phyloP scores from a whole-genome alignment of 2,888 invertebrate species.

The Dorcus parallelipipedus region DNA sequence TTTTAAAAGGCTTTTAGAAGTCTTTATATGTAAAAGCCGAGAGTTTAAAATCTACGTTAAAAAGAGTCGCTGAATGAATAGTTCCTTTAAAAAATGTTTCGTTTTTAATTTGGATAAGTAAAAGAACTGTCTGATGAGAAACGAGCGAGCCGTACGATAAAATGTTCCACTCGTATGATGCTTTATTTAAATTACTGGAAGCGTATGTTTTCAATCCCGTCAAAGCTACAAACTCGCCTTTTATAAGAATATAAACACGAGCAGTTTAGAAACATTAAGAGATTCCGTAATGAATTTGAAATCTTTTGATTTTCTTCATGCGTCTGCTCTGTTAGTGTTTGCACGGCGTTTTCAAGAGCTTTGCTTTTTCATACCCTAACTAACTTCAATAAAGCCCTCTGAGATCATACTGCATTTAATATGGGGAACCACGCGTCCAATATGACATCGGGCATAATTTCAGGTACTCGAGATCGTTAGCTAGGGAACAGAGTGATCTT shows the following conservation, averaged over 20 bases:
- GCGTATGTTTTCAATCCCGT: conserved; percentile 26
- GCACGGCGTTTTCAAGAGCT: neutral
- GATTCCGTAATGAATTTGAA: conserved; percentile 21
- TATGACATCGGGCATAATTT: conserved; percentile 15
- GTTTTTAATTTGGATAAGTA: conserved; percentile 28
- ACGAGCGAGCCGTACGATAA: conserved; percentile 18
- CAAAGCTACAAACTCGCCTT: conserved; percentile 27
- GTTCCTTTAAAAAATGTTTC: conserved; percentile 11
- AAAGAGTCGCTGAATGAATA: neutral
- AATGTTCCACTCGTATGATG: conserved; percentile 24
- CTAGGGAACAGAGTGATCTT: conserved; percentile 32
- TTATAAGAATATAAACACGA: conserved; percentile 24
- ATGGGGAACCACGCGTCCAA: conserved; percentile 10
- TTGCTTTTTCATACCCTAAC: neutral
- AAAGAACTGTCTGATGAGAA: conserved; percentile 23
- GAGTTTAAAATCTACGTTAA: neutral
- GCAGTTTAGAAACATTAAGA: conserved; percentile 25
- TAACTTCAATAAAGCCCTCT: conserved; percentile 1
- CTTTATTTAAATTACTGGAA: conserved; percentile 30
- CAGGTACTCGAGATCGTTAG: conserved; percentile 18
- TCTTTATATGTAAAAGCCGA: no score
- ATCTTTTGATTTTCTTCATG: neutral
- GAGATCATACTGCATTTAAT: neutral
- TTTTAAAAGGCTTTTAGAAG: no score
- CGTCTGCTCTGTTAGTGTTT: no score